Evolutionary conservation across 2,797 vertebrate species (phyloP), one percentile per base, ranked within the genome.

Genomic region (Sylvilagus floridanus): DNA sequence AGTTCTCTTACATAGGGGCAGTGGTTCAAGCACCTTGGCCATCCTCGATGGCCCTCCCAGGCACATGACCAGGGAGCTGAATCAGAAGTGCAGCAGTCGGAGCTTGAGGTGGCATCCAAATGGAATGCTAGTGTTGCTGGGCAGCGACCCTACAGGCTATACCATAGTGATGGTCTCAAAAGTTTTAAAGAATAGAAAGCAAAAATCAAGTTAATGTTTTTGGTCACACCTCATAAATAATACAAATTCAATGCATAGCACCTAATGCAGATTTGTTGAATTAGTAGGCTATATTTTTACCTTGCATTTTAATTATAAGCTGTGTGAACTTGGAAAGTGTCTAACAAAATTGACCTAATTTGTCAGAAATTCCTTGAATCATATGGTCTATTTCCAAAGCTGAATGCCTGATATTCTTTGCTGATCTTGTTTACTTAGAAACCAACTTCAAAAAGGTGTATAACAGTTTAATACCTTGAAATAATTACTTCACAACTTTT

Each of bases 401-500:
- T 22, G 3, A 81, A 19, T 86, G 16, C 17, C 35, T 85, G 30
- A 0, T 52, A 54, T 65, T 57, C n/a, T 76, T 71, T 54, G 14
- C 10, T 35, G 28, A 90, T 52, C 28, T 13, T 77, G 72, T 21
- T 35, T 90, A 7, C 50, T 69, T 90, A 4, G 12, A 66, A 60
- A 60, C 69, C 1, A 78, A 1, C 24, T 66, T 95, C 17, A 52
- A 35, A 30, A 71, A 62, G 85, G 22, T 81, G 69, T 30, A 87
- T 24, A 83, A 5, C 52, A 8, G 1, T 19, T 75, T 78, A 68
- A 63, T 52, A 13, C 0, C 16, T 2, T 2, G 13, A 73, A 84
- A 63, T 83, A 72, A 84, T 66, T 85, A 42, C n/a, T 93, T 79
- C 77, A 6, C 26, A 52, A 47, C 84, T 87, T 94, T 87, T 62